Conservation (phyloP, 1,140 invertebrate genomes). For the Macrostomum lignano region DNA sequence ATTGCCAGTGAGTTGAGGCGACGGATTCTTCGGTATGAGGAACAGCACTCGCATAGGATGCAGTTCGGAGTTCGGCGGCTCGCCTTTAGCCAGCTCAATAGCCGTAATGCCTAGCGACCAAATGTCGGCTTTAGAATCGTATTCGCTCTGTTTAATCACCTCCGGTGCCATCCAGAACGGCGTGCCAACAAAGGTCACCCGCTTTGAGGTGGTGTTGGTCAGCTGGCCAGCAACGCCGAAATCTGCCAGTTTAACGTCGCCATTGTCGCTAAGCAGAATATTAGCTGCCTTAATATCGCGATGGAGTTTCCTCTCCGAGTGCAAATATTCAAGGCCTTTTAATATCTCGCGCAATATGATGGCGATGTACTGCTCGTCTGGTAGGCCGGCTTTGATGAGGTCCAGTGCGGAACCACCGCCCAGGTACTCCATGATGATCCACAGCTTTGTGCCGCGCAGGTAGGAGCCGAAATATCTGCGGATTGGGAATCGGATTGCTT, state of each 20-base stretch:
- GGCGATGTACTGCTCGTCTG: constrained; percentile 94
- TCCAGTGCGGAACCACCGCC: constrained; percentile 91
- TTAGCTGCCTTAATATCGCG: constrained; percentile 99
- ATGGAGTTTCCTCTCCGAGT: constrained; percentile 84
- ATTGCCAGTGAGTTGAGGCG: constrained; percentile 76
- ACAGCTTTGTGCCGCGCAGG: constrained; percentile 79
- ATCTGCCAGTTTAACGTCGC: constrained; percentile 94
- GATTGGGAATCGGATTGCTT: no score
- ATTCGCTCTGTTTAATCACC: constrained; percentile 93
- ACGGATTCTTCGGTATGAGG: constrained; percentile 66
- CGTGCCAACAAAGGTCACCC: constrained; percentile 87
- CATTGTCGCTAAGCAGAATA: constrained; percentile 82
- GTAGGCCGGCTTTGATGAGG: constrained; percentile 88
- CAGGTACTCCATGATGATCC: constrained; percentile 99
- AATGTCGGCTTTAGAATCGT: constrained; percentile 88
- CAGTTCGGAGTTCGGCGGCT: constrained; percentile 51
- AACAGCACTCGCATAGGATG: constrained; percentile 55
- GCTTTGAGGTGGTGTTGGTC: constrained; percentile 86
- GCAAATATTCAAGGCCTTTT: constrained; percentile 88
- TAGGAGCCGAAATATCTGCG: constrained; percentile 27
- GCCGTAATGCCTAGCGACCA: constrained; percentile 64
- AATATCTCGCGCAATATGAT: constrained; percentile 60
- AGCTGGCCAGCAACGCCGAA: constrained; percentile 55
- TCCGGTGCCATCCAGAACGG: constrained; percentile 83
- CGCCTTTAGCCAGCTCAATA: constrained; percentile 59